Evolutionary conservation across 2,888 invertebrate genomes (phyloP), one percentile per base, ranked within the genome.

Genomic region (Spilarctia lutea): DNA sequence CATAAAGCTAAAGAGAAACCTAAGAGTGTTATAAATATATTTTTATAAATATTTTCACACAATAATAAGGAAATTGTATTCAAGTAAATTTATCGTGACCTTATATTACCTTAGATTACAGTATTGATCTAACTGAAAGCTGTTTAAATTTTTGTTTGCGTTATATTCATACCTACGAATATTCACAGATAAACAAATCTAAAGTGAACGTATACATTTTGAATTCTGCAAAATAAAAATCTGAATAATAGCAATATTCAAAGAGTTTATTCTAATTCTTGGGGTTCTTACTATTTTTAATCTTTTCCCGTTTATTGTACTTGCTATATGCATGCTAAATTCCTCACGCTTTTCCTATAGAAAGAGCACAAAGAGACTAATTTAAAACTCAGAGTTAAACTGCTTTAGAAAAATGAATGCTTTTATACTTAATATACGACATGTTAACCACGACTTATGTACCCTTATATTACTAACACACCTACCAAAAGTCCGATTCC

Each of bases 61-160:
- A 81, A 83, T 81, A 81, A 85, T 82, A 79, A 83, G 85, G 79
- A 85, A 86, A 83, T 80, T 77, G 79, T 81, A 75, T 84, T 74
- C 75, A 80, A 74, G 7, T 48, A 65, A 73, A 42, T 67, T 81
- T 79, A 60, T 74, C 76, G 65, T 73, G 71, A 69, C 30, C 27
- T 35, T 39, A 45, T 30, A n/a, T n/a, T n/a, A n/a, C n/a, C n/a
- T n/a, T n/a, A n/a, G n/a, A n/a, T n/a, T n/a, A 27, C 68, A 68
- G 45, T 27, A 68, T 68, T 16, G 11, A 63, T 30, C 24, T 11
- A 56, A 56, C n/a, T n/a, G 10, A n/a, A 56, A n/a, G 56, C 56
- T 11, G 11, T 52, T 48, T 3, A 56, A n/a, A n/a, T n/a, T 52
- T 52, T 52, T 52, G 52, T 52, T 52, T 48, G 6, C 18, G 48